Conservation (phyloP, 1,140 invertebrate genomes). For the Cephus cinctus region DNA sequence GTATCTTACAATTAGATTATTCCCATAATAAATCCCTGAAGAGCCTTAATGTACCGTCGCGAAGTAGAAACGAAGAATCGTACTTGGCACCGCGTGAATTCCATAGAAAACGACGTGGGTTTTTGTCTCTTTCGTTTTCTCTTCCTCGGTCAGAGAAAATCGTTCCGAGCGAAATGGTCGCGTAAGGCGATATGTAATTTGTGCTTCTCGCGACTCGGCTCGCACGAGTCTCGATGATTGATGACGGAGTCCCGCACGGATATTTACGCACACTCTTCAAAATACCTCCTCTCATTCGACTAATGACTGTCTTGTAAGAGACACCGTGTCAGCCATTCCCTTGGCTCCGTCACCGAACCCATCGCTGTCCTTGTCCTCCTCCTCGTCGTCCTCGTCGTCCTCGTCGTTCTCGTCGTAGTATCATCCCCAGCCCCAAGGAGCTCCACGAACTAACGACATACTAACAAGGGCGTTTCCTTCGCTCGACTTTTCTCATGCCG, state of each 20-base stretch:
- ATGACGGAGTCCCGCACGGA: slow-evolving; percentile 42
- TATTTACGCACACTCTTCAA: slow-evolving; percentile 40
- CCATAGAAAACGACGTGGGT: neutral
- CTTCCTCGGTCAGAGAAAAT: slow-evolving; percentile 22
- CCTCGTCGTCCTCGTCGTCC: neutral
- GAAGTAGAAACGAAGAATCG: slow-evolving; percentile 6
- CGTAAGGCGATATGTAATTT: slow-evolving; percentile 39
- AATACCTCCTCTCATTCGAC: slow-evolving; percentile 41
- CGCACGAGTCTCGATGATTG: slow-evolving; percentile 42
- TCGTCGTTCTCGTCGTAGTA: too few species aligned
- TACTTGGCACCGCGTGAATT: slow-evolving; percentile 5
- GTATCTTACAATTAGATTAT: too few species aligned
- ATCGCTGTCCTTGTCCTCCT: neutral
- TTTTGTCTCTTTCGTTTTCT: slow-evolving; percentile 14
- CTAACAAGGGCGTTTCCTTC: slow-evolving; percentile 36
- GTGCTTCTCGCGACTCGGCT: slow-evolving; percentile 21
- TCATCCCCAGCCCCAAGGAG: slow-evolving; percentile 4
- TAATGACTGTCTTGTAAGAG: slow-evolving; percentile 48
- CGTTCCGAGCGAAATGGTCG: slow-evolving; percentile 7
- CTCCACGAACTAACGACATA: slow-evolving; percentile 10
- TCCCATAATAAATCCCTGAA: too few species aligned
- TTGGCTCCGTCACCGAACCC: too few species aligned
- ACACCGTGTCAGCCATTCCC: slow-evolving; percentile 32
- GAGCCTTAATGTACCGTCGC: too few species aligned
- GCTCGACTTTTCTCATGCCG: slow-evolving; percentile 18